Evolutionary conservation across 1,140 invertebrate genomes (phyloP).

Genomic region (Brachionus manjavacas): DNA sequence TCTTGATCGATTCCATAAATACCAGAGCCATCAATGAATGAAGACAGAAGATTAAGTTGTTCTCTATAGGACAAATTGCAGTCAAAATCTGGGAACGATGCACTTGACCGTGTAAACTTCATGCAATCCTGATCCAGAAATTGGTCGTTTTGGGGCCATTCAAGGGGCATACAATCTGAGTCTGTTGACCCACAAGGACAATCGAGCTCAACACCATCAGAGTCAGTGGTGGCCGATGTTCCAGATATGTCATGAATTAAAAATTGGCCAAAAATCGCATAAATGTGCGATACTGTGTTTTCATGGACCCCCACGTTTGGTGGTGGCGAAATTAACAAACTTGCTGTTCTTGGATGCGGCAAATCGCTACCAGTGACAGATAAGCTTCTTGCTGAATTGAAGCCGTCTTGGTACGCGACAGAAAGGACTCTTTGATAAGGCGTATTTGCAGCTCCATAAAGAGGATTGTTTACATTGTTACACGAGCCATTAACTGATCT

Average conservation of each 20-base stretch:
- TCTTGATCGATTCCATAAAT: conserved; percentile 66
- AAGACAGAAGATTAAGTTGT: conserved; percentile 72
- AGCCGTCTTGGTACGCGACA: conserved; percentile 65
- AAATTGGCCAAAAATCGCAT: conserved; percentile 28
- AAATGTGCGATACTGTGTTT: not conserved
- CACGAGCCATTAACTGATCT: conserved; percentile 71
- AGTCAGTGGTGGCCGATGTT: conserved; percentile 43
- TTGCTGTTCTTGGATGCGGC: not conserved
- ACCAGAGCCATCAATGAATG: conserved; percentile 75
- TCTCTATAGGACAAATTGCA: conserved; percentile 52
- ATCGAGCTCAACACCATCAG: not conserved
- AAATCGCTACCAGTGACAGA: not conserved
- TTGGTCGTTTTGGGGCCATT: not conserved
- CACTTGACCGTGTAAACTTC: not conserved
- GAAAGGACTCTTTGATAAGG: conserved; percentile 72
- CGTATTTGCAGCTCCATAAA: conserved; percentile 70
- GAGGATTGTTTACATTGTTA: conserved; percentile 76
- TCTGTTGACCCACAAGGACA: not conserved
- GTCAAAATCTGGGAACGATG: not conserved
- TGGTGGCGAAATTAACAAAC: not conserved
- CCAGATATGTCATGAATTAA: conserved; percentile 28
- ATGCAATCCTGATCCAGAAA: not conserved
- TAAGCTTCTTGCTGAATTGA: not conserved
- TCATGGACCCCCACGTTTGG: not conserved
- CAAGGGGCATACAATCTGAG: not conserved